These are phyloP conservation scores for Tenthredo amoena DNA, from an alignment of 2,888 invertebrate genomes.

Conservation along the genomic window DNA sequence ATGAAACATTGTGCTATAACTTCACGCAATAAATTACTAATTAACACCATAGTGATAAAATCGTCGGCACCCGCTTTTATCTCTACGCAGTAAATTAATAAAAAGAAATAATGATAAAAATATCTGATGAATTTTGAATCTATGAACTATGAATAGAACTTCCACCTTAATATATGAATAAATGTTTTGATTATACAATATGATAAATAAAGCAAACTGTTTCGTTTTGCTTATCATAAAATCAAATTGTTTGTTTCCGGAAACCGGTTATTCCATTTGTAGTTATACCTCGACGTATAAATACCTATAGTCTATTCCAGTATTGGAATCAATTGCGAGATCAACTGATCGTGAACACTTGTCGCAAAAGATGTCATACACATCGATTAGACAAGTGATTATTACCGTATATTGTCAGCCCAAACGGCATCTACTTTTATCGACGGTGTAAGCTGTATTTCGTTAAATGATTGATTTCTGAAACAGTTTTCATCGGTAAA, in stretches of 20 bases:
- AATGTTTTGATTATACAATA: conserved; percentile 1
- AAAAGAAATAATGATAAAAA: background rate
- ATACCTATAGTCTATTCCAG: background rate
- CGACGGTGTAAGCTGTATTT: background rate
- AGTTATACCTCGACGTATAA: background rate
- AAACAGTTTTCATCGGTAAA: background rate
- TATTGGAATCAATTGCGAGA: background rate
- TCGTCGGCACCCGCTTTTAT: background rate
- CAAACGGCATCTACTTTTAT: background rate
- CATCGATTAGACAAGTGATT: background rate
- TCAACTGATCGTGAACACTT: background rate
- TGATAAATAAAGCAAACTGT: background rate
- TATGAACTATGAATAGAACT: background rate
- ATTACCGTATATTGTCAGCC: background rate
- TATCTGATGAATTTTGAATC: background rate
- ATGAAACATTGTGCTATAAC: background rate
- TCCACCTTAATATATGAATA: background rate
- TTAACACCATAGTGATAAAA: background rate
- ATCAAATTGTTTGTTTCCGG: no score
- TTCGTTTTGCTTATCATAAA: background rate
- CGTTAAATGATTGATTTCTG: background rate
- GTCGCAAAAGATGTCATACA: background rate
- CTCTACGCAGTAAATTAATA: background rate
- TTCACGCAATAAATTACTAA: background rate
- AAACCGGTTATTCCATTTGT: background rate